Base-by-base conservation (phyloP, 2,797 vertebrate species). In the Gymnothorax javanicus region DNA sequence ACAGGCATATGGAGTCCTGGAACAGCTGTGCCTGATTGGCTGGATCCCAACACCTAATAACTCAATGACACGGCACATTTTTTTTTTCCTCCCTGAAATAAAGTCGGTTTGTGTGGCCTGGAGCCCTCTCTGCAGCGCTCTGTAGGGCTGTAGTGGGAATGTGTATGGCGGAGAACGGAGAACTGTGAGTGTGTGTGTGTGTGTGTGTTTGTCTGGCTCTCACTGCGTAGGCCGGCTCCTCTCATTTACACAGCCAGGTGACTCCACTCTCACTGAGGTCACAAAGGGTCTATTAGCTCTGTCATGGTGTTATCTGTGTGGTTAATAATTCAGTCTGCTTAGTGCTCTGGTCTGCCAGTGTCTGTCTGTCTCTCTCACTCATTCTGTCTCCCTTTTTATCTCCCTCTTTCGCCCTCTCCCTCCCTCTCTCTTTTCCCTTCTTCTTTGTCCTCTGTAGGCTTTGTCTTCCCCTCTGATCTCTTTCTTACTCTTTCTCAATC, bases 101-200 rank as follows among this genome's bases (percentile, higher is more conserved):
- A 92, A 56, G 77, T 90, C 89, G 54, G 87, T 92, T 93, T 93
- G 94, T 93, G 93, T 94, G 89, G 87, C 88, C 85, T 89, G 67
- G 91, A 67, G 71, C 8, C 90, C 13, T 60, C 33, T 15, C 90
- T 92, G 90, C 87, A 3, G 86, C 33, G 73, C 84, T 86, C 33
- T 85, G 50, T 91, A 33, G 83, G 87, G 91, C 89, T 85, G 62
- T 86, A 77, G 54, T 88, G 87, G 91, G 92, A 92, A 89, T 81
- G 58, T 56, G 90, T 84, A 88, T 57, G 64, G 50, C 87, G 84
- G 64, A 9, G 73, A 71, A 84, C 71, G 84, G 85, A 87, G 86
- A 71, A 86, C 83, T 82, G 52, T 57, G 62, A 82, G 86, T 64
- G 58, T 81, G 4, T 17, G 13, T n/a, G 64, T 8, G n/a, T n/a